Evolutionary conservation across 2,888 invertebrate species (phyloP).

Genomic region (Lithodes maja): DNA sequence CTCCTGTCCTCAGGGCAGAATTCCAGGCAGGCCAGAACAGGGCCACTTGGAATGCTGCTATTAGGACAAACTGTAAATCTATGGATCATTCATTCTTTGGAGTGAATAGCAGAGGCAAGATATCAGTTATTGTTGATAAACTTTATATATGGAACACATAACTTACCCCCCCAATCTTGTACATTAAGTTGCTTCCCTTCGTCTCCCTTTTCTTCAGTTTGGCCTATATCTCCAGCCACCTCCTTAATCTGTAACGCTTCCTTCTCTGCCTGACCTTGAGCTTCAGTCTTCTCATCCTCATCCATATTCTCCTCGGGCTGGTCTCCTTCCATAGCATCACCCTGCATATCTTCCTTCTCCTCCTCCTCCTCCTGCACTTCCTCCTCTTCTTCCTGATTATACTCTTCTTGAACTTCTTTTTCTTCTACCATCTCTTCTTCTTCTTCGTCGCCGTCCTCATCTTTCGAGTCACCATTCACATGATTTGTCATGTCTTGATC

Average conservation of each 20-base stretch:
- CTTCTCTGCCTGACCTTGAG: neutral
- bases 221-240: neutral
- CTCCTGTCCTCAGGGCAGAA: no score
- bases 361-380: neutral
- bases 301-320: neutral
- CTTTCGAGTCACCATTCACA: conserved; percentile 49
- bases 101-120: no score
- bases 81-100: no score
- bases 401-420: conserved; percentile 71
- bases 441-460: conserved; percentile 23
- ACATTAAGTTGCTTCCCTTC: neutral
- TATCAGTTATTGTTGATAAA: no score
- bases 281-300: neutral
- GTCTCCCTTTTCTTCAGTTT: neutral
- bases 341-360: neutral
- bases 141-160: no score
- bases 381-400: neutral
- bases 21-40: no score
- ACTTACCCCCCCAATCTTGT: conserved; percentile 7
- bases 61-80: no score
- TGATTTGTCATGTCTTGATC: conserved; percentile 48
- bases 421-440: conserved; percentile 71
- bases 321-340: neutral
- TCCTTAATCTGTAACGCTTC: neutral
- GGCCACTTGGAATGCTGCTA: no score